These are phyloP conservation scores for Onychostruthus taczanowskii DNA, from an alignment of 2,113 vertebrate genomes.

Conservation along the genomic window DNA sequence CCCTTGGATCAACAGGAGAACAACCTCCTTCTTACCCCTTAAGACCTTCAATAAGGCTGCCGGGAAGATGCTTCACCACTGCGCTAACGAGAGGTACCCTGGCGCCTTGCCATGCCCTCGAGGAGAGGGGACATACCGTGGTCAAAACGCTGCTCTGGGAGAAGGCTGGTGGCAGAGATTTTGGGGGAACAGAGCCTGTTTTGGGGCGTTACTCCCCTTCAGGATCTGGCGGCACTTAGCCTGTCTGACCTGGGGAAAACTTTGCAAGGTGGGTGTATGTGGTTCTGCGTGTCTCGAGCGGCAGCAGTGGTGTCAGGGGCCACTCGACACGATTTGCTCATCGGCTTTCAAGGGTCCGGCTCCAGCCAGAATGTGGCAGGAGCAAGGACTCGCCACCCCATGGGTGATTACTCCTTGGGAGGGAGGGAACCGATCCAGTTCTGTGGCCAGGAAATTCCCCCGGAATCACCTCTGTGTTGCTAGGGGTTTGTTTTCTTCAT, in stretches of 20 bases:
- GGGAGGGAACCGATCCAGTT: background rate
- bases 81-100: background rate
- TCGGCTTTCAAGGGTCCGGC: background rate
- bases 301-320: background rate
- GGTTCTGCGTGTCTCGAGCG: background rate
- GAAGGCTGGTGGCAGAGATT: background rate
- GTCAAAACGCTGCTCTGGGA: background rate
- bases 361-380: background rate
- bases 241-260: background rate
- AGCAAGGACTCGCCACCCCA: background rate
- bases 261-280: fast-evolving
- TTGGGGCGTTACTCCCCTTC: background rate
- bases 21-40: background rate
- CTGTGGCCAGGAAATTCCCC: background rate
- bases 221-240: background rate
- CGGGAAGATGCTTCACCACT: background rate
- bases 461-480: background rate
- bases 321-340: background rate
- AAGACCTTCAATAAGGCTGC: background rate
- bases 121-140: too few relatives aligned
- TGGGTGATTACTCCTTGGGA: background rate
- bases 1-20: background rate
- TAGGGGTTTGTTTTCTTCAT: background rate
- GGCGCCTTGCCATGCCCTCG: fast-evolving
- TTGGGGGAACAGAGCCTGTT: background rate